Percentiles rank a stretch among this genome's conserved stretches.
Conservation (phyloP, 2,888 invertebrate species). For the Drosophila mimetica region DNA sequence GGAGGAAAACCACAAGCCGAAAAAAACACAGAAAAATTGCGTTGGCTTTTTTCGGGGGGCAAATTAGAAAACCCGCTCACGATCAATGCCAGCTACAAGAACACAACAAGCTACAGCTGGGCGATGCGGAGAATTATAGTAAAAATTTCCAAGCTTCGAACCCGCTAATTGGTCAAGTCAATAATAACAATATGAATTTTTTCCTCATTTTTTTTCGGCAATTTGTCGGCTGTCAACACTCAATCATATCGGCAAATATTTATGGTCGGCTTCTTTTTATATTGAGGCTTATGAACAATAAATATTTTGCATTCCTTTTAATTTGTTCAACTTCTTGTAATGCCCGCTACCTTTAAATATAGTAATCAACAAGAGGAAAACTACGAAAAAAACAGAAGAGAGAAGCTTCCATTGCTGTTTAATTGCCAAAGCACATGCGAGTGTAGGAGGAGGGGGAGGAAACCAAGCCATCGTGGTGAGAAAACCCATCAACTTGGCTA, state of each 20-base stretch:
- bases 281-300: conserved; percentile 15
- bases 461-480: conserved; percentile 18
- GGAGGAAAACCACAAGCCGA: conserved; percentile 15
- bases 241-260: conserved; percentile 37
- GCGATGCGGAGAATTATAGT: conserved; percentile 16
- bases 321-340: conserved; percentile 56
- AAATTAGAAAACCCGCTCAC: conserved; percentile 75
- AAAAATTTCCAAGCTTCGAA: conserved; percentile 55
- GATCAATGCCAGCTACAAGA: conserved; percentile 63
- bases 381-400: conserved; percentile 13
- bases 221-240: conserved; percentile 44
- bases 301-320: conserved; percentile 69
- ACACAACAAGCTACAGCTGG: conserved; percentile 37
- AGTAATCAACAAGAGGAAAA: conserved; percentile 56
- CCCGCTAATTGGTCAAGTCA: conserved; percentile 61
- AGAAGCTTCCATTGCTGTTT: conserved; percentile 51
- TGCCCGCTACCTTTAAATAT: conserved; percentile 56
- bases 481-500: conserved; percentile 38
- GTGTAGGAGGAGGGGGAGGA: conserved; percentile 27
- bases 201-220: conserved; percentile 32
- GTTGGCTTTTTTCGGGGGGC: conserved; percentile 24
- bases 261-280: conserved; percentile 33
- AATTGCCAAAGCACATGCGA: conserved; percentile 72
- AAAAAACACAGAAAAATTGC: conserved; percentile 36
- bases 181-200: conserved; percentile 55